These are phyloP conservation scores for Podilymbus podiceps DNA, from an alignment of 2,113 vertebrate genomes.

Conservation along the genomic window DNA sequence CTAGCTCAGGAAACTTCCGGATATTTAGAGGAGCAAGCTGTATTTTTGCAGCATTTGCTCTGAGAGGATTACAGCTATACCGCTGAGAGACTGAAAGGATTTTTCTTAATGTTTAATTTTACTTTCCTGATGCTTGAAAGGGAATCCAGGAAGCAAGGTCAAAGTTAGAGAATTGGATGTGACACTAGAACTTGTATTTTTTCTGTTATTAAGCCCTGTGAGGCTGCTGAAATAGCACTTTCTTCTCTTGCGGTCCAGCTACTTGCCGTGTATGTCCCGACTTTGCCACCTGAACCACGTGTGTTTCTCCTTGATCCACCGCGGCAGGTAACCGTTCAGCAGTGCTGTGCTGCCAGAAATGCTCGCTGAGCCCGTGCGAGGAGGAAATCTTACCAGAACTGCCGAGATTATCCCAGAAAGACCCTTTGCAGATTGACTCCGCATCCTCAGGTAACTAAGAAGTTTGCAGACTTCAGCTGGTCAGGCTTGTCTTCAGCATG, in stretches of 20 bases:
- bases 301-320: slow-evolving; percentile 47
- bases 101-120: not conserved
- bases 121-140: not conserved
- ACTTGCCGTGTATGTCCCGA: not conserved
- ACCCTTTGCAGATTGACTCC: slow-evolving; percentile 71
- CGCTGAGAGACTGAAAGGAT: not conserved
- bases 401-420: slow-evolving; percentile 62
- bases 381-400: slow-evolving; percentile 61
- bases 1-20: not conserved
- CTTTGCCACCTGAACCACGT: slow-evolving; percentile 6
- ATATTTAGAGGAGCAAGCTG: not conserved
- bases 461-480: slow-evolving; percentile 17
- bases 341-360: slow-evolving; percentile 74
- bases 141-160: not conserved
- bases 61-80: not conserved
- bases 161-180: not conserved
- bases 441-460: slow-evolving; percentile 64
- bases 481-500: not conserved
- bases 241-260: not conserved
- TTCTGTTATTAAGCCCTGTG: not conserved
- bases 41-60: not conserved
- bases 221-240: not conserved
- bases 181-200: not conserved
- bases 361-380: slow-evolving; percentile 68
- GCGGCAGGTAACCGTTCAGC: slow-evolving; percentile 67